A percentile compares a stretch with the other conserved stretches of the same genome.
These are phyloP conservation scores for Thamnaconus septentrionalis DNA, from an alignment of 2,113 vertebrate genomes.

Conservation along the genomic window DNA sequence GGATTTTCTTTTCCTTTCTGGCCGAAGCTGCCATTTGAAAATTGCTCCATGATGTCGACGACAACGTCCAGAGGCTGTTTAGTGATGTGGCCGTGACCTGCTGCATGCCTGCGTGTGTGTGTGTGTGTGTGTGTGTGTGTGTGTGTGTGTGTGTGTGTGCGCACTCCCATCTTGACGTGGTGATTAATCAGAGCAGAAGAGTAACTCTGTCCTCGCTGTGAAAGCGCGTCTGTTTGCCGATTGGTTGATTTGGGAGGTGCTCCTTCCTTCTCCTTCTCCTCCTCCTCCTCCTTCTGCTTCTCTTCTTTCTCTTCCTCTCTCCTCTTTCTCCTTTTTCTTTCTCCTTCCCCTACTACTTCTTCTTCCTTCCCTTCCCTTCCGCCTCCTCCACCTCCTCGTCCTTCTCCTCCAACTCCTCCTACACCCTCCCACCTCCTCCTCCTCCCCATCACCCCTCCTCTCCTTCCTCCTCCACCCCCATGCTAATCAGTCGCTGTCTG, in stretches of 20 bases:
- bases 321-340: background rate
- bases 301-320: slow-evolving; percentile 4
- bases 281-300: slow-evolving; percentile 7
- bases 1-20: slow-evolving; percentile 23
- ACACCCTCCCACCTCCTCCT: slow-evolving; percentile 11
- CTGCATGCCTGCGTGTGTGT: slow-evolving; percentile 4
- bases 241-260: slow-evolving; percentile 15
- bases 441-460: background rate
- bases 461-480: background rate
- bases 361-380: no score
- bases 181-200: slow-evolving; percentile 55
- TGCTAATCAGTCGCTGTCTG: background rate
- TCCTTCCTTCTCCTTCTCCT: slow-evolving; percentile 18
- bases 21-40: slow-evolving; percentile 45
- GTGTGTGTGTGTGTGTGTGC: slow-evolving; percentile 3
- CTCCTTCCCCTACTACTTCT: no score
- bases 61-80: slow-evolving; percentile 12
- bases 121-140: slow-evolving; percentile 1
- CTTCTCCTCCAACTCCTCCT: slow-evolving; percentile 8
- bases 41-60: slow-evolving; percentile 69
- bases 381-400: no score
- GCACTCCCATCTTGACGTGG: slow-evolving; percentile 23
- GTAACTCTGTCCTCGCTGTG: slow-evolving; percentile 39
- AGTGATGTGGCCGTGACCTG: background rate
- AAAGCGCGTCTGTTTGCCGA: slow-evolving; percentile 47